Conservation (phyloP, 2,888 invertebrate genomes). For the Spialia ferax region DNA sequence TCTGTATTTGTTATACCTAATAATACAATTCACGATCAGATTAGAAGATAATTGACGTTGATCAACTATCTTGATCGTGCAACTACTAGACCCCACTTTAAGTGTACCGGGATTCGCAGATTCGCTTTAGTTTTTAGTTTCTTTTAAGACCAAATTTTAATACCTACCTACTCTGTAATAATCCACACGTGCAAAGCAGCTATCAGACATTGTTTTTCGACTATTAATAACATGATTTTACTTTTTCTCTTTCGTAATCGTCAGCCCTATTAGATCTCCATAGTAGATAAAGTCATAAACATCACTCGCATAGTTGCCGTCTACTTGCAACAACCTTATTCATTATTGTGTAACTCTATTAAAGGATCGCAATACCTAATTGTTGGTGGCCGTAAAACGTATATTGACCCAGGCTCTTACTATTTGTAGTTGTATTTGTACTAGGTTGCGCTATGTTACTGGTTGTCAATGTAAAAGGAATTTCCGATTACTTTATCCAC, state of each 20-base stretch:
- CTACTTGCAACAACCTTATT: slow-evolving; percentile 13
- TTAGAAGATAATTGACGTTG: too few species aligned
- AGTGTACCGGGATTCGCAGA: too few species aligned
- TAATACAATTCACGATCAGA: too few species aligned
- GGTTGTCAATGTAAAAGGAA: not conserved
- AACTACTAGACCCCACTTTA: too few species aligned
- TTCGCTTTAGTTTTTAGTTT: too few species aligned
- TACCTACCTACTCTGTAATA: too few species aligned
- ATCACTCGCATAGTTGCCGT: slow-evolving; percentile 8
- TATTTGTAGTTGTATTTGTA: not conserved
- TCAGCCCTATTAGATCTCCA: slow-evolving; percentile 6
- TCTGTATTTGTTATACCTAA: not conserved
- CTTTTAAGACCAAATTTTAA: too few species aligned
- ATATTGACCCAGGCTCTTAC: slow-evolving; percentile 15
- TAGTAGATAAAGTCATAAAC: slow-evolving; percentile 22
- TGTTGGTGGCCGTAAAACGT: slow-evolving; percentile 13
- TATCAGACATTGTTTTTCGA: too few species aligned
- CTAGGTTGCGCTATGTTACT: not conserved
- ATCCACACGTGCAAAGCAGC: too few species aligned
- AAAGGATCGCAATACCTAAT: slow-evolving; percentile 17
- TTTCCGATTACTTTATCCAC: slow-evolving; percentile 13
- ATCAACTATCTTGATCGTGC: too few species aligned
- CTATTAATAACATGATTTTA: too few species aligned
- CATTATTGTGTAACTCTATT: slow-evolving; percentile 18
- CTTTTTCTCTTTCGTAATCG: not conserved